Base-by-base conservation (phyloP, 2,113 vertebrate genomes). In the Dasyprocta punctata region DNA sequence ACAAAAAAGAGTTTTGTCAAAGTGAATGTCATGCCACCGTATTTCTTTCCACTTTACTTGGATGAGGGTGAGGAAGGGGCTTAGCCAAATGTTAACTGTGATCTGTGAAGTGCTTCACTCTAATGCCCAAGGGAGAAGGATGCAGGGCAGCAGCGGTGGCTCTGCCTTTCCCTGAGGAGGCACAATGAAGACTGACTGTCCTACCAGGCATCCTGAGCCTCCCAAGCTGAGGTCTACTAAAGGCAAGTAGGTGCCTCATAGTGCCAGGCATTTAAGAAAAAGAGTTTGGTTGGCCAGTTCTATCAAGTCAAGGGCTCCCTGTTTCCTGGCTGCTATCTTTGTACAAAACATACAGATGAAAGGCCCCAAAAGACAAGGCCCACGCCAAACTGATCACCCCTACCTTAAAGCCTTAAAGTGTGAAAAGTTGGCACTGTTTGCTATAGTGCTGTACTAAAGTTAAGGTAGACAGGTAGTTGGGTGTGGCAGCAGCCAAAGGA, bases 211-310 rank as follows among this genome's bases (percentile, higher is more conserved):
- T 0, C 0, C 77, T 54, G 61, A 97, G 93, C 28, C 96, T 84
- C 89, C n/a, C 26, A 80, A 0, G 7, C 94, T 87, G n/a, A 41
- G 96, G 75, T 78, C 58, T 88, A 96, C 44, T 65, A 80, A 88
- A 98, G 96, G 96, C 73, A 97, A 95, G 96, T 47, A 22, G 19
- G 84, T 98, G 97, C 95, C 97, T 98, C 96, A 98, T 98, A 98
- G 94, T 65, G 91, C 30, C 84, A 98, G 96, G 86, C 89, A 94
- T 95, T 96, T 94, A 71, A 78, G 73, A 75, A 94, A 92, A 86
- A 24, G 92, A 83, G 33, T 92, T 96, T 44, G 73, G 69, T 22
- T 97, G 60, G 47, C 63, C 86, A 61, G 56, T 86, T 58, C 94
- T 93, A 54, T 96, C 69, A 19, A 61, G 38, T 2, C 56, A 67